Evolutionary conservation across 1,140 invertebrate genomes (phyloP).

Genomic region (Acromyrmex charruanus): DNA sequence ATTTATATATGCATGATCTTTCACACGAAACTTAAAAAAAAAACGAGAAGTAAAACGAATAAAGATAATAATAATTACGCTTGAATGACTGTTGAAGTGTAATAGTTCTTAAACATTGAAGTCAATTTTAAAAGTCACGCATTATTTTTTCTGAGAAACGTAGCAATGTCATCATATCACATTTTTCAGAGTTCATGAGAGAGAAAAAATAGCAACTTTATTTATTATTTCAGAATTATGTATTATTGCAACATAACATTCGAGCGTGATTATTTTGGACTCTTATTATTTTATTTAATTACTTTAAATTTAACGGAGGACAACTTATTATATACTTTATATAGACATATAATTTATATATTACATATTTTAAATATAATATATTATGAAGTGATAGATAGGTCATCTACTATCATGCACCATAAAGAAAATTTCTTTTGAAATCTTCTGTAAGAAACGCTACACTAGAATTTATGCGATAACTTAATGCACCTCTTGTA

Average conservation of each 20-base stretch:
- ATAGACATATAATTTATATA: conserved; percentile 9
- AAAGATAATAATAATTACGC: background rate
- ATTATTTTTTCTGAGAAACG: background rate
- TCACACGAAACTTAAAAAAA: background rate
- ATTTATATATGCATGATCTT: background rate
- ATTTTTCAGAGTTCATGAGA: background rate
- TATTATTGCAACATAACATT: background rate
- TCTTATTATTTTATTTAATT: background rate
- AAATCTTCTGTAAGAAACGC: conserved; percentile 26
- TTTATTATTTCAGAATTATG: background rate
- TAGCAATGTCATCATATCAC: background rate
- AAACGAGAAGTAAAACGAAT: background rate
- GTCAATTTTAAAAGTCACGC: background rate
- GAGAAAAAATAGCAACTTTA: background rate
- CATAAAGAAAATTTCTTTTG: background rate
- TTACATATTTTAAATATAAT: conserved; percentile 12
- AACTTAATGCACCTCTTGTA: background rate
- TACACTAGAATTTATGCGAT: background rate
- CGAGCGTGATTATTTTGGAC: background rate
- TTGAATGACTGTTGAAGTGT: background rate
- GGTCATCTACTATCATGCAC: background rate
- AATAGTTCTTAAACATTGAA: background rate
- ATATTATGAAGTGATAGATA: background rate
- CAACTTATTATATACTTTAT: background rate
- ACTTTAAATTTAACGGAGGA: background rate